phyloP scores from a whole-genome alignment of 2,888 invertebrate genomes.

The Xestobium rufovillosum region DNA sequence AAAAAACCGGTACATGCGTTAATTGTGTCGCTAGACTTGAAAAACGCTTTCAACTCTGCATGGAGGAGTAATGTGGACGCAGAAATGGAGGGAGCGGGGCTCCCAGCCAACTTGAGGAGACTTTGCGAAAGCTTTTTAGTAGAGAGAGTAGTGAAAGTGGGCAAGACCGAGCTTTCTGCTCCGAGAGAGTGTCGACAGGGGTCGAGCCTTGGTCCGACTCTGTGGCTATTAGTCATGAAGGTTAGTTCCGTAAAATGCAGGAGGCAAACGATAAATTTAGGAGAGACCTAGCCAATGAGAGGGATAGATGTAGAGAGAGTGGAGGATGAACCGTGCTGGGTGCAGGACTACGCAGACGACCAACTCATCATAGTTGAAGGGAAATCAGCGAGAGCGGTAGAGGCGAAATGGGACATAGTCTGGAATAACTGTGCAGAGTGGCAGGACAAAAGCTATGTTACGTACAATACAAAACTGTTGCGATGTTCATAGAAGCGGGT shows the following conservation, averaged over 20 bases:
- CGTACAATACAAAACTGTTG: constrained; percentile 7
- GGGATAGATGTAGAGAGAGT: background rate
- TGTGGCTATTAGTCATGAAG: constrained; percentile 25
- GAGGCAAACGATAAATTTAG: background rate
- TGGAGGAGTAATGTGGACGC: constrained; percentile 15
- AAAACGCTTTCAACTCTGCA: constrained; percentile 20
- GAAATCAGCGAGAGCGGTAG: constrained; percentile 7
- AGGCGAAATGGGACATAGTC: constrained; percentile 4
- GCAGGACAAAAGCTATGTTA: background rate
- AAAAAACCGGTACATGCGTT: constrained; percentile 15
- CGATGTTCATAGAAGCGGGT: constrained; percentile 2
- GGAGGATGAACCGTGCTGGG: background rate
- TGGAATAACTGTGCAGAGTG: constrained; percentile 8
- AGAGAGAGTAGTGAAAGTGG: constrained; percentile 15
- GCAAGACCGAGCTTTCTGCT: constrained; percentile 6
- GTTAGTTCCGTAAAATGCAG: constrained; percentile 7
- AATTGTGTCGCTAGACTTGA: constrained; percentile 20
- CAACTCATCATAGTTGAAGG: constrained; percentile 7
- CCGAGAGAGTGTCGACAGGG: constrained; percentile 24
- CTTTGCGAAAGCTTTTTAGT: constrained; percentile 16
- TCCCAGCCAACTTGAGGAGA: constrained; percentile 14
- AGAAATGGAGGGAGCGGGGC: constrained; percentile 1
- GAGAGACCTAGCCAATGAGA: background rate
- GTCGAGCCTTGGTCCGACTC: constrained; percentile 23
- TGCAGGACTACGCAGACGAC: constrained; percentile 12